phyloP scores from a whole-genome alignment of 2,113 vertebrate genomes.

The Oenanthe oenanthe region DNA sequence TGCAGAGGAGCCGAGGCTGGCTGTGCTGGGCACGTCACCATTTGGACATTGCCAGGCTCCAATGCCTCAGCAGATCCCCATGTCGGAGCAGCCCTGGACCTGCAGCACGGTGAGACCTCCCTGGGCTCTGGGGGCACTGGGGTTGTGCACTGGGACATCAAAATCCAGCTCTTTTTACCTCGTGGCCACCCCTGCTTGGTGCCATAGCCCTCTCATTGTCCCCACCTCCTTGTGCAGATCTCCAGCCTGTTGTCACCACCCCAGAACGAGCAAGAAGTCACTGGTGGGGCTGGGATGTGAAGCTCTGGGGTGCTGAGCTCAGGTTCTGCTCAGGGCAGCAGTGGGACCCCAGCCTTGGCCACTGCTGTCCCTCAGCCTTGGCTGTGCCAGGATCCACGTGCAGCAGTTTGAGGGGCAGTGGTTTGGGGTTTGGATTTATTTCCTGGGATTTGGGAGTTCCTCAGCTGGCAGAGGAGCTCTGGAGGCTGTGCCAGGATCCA shows the following conservation, averaged over 20 bases:
- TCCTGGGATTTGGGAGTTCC: neutral
- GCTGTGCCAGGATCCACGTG: accelerated
- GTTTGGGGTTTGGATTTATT: neutral
- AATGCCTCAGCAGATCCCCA: neutral
- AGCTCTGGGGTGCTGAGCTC: neutral
- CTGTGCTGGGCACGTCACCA: neutral
- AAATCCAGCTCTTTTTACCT: neutral
- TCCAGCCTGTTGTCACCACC: neutral
- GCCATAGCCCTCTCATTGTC: neutral
- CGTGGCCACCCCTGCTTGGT: neutral
- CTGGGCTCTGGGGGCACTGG: accelerated
- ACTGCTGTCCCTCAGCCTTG: neutral
- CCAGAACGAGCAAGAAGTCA: neutral
- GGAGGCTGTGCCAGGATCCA: accelerated
- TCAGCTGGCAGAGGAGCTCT: neutral
- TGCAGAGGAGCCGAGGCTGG: neutral
- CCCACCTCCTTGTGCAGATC: neutral
- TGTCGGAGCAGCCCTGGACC: neutral
- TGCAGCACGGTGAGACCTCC: conserved; percentile 31
- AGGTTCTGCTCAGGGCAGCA: accelerated
- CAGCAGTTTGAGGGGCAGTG: accelerated
- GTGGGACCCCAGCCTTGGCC: neutral
- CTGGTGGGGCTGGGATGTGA: accelerated
- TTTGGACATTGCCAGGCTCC: neutral
- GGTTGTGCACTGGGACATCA: accelerated